Conservation (phyloP, 2,888 invertebrate species). For the Gari tellinella region DNA sequence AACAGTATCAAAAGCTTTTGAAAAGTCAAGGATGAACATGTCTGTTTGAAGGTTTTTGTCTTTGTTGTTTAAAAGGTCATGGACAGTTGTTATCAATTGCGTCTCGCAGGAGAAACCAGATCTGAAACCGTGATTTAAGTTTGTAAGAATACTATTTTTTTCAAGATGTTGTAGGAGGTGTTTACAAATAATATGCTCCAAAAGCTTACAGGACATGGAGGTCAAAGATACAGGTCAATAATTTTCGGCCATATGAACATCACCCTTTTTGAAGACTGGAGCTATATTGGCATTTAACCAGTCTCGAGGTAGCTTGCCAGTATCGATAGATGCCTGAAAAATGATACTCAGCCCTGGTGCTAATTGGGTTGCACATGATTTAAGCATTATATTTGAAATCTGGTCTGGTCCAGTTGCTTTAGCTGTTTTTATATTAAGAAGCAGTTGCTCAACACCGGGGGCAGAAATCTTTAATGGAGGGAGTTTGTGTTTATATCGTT, state of each 20-base stretch:
- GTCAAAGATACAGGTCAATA: neutral
- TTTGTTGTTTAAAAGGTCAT: constrained; percentile 10
- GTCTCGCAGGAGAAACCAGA: constrained; percentile 11
- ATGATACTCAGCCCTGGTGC: neutral
- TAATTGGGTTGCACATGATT: neutral
- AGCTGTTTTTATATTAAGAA: neutral
- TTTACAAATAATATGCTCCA: too few species aligned
- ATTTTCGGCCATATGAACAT: neutral
- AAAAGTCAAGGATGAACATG: constrained; percentile 16
- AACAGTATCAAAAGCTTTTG: constrained; percentile 8
- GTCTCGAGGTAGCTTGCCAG: neutral
- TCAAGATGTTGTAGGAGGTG: too few species aligned
- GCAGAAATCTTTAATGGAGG: neutral
- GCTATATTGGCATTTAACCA: neutral
- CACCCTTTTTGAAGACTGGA: neutral
- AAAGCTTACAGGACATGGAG: too few species aligned
- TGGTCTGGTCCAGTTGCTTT: neutral
- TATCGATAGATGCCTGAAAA: neutral
- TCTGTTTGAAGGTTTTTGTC: constrained; percentile 17
- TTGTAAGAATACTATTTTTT: constrained; percentile 12
- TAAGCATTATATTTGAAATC: neutral
- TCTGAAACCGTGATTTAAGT: constrained; percentile 21
- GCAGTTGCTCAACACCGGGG: neutral
- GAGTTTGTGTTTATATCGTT: neutral
- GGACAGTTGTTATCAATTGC: constrained; percentile 9